Evolutionary conservation across 2,888 invertebrate genomes (phyloP).

Genomic region (Sphaeridia pumilis): DNA sequence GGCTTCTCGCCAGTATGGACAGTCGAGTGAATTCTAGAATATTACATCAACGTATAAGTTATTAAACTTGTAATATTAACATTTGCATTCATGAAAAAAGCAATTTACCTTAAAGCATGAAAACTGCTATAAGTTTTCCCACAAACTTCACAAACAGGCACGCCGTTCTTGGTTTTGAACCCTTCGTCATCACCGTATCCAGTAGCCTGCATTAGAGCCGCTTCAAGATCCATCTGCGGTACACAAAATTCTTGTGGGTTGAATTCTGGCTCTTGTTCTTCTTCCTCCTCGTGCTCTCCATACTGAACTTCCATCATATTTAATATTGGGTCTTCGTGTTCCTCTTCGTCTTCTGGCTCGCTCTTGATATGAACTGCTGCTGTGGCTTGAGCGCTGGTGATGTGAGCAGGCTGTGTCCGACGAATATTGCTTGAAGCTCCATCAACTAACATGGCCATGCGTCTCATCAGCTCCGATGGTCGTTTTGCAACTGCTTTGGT

Average conservation of each 20-base stretch:
- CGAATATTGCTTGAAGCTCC: too few species aligned
- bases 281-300: not conserved
- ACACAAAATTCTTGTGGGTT: not conserved
- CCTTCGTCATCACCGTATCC: too few species aligned
- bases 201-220: not conserved
- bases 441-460: constrained; percentile 5
- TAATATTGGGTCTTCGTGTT: not conserved
- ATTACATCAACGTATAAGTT: not conserved
- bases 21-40: constrained; percentile 3
- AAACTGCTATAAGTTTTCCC: constrained; percentile 7
- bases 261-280: not conserved
- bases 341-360: not conserved
- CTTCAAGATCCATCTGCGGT: not conserved
- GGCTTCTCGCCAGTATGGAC: constrained; percentile 13
- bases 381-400: too few species aligned
- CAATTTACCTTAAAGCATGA: constrained; percentile 7
- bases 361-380: too few species aligned
- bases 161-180: not conserved
- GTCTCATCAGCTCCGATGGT: constrained; percentile 4
- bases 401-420: too few species aligned
- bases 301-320: not conserved
- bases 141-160: constrained; percentile 9
- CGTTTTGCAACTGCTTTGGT: too few species aligned
- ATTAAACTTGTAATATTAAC: not conserved
- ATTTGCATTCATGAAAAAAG: not conserved